A percentile compares a stretch with the other conserved stretches of the same genome.
Evolutionary conservation across 2,113 vertebrate genomes (phyloP).

Genomic region (Varanus komodoensis): DNA sequence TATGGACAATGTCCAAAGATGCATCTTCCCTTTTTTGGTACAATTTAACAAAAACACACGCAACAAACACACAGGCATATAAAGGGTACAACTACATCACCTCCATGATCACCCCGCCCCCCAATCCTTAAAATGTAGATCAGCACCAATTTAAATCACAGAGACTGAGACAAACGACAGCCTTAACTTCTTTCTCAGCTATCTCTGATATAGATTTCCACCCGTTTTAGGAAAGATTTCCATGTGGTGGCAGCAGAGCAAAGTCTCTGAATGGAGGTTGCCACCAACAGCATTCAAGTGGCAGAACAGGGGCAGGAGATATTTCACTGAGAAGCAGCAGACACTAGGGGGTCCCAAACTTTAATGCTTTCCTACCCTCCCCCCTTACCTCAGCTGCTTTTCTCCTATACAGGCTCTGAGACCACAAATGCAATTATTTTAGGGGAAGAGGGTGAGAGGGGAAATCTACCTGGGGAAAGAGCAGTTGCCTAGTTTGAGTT

Average conservation of each 20-base stretch:
- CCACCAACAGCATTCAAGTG: background rate
- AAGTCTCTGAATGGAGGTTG: background rate
- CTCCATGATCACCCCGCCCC: background rate
- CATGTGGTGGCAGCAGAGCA: background rate
- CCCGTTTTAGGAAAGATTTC: background rate
- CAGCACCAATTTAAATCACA: background rate
- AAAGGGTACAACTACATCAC: background rate
- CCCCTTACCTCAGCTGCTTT: background rate
- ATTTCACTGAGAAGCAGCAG: background rate
- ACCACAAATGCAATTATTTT: background rate
- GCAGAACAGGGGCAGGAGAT: no score
- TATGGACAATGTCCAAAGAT: background rate
- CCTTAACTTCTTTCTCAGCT: background rate
- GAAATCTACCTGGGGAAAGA: background rate
- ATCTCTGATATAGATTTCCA: background rate
- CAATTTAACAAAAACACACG: background rate
- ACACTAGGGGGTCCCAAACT: background rate
- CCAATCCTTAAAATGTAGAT: background rate
- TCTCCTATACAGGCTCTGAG: background rate
- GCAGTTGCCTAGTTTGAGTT: background rate
- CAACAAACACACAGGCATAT: no score
- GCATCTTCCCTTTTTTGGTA: background rate
- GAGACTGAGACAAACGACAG: background rate
- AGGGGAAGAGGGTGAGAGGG: background rate
- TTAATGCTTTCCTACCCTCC: background rate